Evolutionary conservation across 2,113 vertebrate genomes (phyloP).

Genomic region (Ascaphus truei): DNA sequence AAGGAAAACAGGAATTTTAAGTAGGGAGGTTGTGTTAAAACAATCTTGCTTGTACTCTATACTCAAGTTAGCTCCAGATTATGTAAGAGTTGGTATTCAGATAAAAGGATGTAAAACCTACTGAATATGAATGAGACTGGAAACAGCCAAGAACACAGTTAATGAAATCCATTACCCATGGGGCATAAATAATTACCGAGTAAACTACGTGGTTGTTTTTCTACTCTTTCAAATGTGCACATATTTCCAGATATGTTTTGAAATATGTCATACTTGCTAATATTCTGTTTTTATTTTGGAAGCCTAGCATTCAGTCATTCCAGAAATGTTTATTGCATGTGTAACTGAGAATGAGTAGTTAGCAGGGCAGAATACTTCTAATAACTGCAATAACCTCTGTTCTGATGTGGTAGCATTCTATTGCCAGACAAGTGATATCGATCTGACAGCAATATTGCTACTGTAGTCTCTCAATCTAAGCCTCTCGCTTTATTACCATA

Average conservation of each 20-base stretch:
- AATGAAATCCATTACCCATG: conserved; percentile 9
- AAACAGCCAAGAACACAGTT: conserved; percentile 6
- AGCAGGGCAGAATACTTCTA: too few relatives aligned
- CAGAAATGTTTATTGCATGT: too few relatives aligned
- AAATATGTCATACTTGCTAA: too few relatives aligned
- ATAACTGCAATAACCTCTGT: too few relatives aligned
- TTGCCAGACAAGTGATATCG: background rate
- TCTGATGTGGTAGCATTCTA: too few relatives aligned
- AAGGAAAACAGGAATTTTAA: too few relatives aligned
- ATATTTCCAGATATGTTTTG: background rate
- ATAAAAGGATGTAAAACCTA: background rate
- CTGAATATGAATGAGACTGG: conserved; percentile 11
- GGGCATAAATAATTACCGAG: conserved; percentile 24
- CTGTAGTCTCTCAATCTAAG: background rate
- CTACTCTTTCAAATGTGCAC: background rate
- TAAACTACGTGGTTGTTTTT: background rate
- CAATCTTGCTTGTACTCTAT: too few relatives aligned
- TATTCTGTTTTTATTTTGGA: too few relatives aligned
- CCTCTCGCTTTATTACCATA: background rate
- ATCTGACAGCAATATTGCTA: background rate
- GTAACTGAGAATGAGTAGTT: too few relatives aligned
- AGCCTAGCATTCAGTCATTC: too few relatives aligned
- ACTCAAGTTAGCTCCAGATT: too few relatives aligned
- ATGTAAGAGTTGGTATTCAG: background rate
- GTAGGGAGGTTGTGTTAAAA: too few relatives aligned